These are phyloP conservation scores for Haliclystus octoradiatus DNA, from an alignment of 30 jellyfish, hydroid and myxozoan genomes.

Conservation along the genomic window DNA sequence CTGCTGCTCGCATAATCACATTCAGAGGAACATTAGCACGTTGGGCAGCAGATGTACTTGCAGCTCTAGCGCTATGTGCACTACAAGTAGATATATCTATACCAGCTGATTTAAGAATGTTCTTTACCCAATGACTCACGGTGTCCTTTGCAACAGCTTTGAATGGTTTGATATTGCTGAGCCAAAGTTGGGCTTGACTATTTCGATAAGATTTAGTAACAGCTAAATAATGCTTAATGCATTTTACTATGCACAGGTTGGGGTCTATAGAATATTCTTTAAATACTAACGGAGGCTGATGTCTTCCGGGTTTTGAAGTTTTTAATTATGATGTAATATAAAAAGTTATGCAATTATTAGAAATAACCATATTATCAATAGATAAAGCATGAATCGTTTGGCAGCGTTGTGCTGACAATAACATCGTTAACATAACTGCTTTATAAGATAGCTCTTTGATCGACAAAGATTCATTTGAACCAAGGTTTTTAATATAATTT, in stretches of 20 bases:
- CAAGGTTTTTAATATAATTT: neutral
- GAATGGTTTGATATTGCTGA: conserved; percentile 8
- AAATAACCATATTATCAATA: too few species aligned
- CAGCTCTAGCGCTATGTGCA: conserved; percentile 21
- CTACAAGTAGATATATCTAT: conserved; percentile 10
- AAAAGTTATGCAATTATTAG: too few species aligned
- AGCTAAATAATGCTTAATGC: neutral
- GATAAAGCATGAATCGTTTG: conserved; percentile 16
- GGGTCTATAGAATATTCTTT: conserved; percentile 13
- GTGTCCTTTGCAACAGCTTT: conserved; percentile 21
- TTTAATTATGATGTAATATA: conserved; percentile 4
- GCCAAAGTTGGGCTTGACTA: conserved; percentile 1
- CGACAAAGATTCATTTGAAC: conserved; percentile 1
- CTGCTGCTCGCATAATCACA: conserved; percentile 13
- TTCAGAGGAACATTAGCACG: neutral
- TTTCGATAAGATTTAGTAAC: conserved; percentile 1
- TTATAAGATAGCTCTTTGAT: conserved; percentile 4
- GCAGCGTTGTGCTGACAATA: conserved; percentile 25
- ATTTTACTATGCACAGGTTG: conserved; percentile 9
- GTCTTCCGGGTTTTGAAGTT: conserved; percentile 13
- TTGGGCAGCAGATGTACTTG: conserved; percentile 7
- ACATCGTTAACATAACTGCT: conserved; percentile 4
- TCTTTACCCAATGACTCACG: conserved; percentile 26
- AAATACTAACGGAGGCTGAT: conserved; percentile 7
- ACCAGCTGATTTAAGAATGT: conserved; percentile 19